phyloP scores from a whole-genome alignment of 1,140 invertebrate genomes.

The Listronotus bonariensis region DNA sequence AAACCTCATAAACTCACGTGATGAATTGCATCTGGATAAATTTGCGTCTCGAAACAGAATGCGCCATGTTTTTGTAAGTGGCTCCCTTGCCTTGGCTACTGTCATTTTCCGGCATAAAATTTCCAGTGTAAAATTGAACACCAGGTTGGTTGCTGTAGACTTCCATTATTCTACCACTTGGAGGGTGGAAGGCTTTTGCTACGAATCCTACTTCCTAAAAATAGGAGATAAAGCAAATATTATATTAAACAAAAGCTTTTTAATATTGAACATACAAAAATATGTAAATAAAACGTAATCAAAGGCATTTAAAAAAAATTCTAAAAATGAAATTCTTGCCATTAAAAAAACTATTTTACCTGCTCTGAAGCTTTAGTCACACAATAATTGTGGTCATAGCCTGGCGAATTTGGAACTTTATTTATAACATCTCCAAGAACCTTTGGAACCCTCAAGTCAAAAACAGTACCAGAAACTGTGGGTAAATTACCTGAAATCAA shows the following conservation, averaged over 20 bases:
- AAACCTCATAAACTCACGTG: slow-evolving; percentile 58
- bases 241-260: too few relatives aligned
- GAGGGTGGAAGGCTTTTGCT: slow-evolving; percentile 66
- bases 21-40: slow-evolving; percentile 90
- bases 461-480: slow-evolving; percentile 44
- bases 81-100: slow-evolving; percentile 68
- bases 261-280: too few relatives aligned
- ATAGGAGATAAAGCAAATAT: slow-evolving; percentile 17
- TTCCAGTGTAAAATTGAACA: slow-evolving; percentile 87
- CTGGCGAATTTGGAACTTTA: slow-evolving; percentile 55
- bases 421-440: slow-evolving; percentile 60
- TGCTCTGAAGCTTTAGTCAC: slow-evolving; percentile 41
- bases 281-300: too few relatives aligned
- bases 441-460: slow-evolving; percentile 69
- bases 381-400: slow-evolving; percentile 79
- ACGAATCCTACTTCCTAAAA: slow-evolving; percentile 49
- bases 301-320: too few relatives aligned
- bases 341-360: slow-evolving; percentile 17
- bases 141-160: slow-evolving; percentile 85
- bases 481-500: slow-evolving; percentile 43
- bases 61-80: slow-evolving; percentile 76
- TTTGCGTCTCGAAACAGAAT: slow-evolving; percentile 90
- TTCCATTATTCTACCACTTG: slow-evolving; percentile 73
- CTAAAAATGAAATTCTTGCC: too few relatives aligned
- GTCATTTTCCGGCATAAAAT: slow-evolving; percentile 67